A percentile compares a stretch with the other conserved stretches of the same genome.
phyloP scores from a whole-genome alignment of 92 coral and sea anemone species.

The Meandrina meandrites region DNA sequence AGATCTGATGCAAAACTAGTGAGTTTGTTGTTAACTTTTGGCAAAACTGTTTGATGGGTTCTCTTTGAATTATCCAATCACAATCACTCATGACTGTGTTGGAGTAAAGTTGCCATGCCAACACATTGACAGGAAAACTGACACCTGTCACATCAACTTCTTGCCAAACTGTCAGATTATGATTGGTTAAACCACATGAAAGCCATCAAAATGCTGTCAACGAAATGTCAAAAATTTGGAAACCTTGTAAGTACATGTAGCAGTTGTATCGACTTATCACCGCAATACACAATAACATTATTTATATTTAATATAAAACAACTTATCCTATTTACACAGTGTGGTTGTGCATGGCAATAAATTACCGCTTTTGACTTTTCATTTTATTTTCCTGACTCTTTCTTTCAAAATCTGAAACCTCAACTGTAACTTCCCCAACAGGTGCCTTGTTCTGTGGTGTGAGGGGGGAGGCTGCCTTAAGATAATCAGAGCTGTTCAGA shows the following conservation, averaged over 20 bases:
- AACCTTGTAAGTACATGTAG: neutral
- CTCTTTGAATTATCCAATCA: neutral
- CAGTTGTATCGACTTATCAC: neutral
- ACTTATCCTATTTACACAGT: conserved; percentile 8
- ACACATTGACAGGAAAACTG: neutral
- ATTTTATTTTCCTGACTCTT: conserved; percentile 30
- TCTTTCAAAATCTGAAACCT: conserved; percentile 27
- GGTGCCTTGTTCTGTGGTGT: neutral
- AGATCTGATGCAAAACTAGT: too few species aligned
- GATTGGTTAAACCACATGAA: neutral
- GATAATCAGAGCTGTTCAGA: conserved; percentile 35
- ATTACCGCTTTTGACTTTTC: conserved; percentile 25
- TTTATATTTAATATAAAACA: neutral
- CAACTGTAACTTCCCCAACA: conserved; percentile 31
- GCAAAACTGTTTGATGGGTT: too few species aligned
- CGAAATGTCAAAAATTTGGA: neutral
- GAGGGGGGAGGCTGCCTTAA: conserved; percentile 39
- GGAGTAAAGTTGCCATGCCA: neutral
- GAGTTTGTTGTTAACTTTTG: too few species aligned
- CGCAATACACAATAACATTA: neutral
- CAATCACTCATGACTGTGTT: neutral
- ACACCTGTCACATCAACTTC: neutral
- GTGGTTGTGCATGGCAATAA: neutral
- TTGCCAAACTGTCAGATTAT: neutral
- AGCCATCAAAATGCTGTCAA: neutral